Percentiles rank a stretch among this genome's conserved stretches.
Conservation (phyloP, 1,140 invertebrate species). For the Cepaea nemoralis region DNA sequence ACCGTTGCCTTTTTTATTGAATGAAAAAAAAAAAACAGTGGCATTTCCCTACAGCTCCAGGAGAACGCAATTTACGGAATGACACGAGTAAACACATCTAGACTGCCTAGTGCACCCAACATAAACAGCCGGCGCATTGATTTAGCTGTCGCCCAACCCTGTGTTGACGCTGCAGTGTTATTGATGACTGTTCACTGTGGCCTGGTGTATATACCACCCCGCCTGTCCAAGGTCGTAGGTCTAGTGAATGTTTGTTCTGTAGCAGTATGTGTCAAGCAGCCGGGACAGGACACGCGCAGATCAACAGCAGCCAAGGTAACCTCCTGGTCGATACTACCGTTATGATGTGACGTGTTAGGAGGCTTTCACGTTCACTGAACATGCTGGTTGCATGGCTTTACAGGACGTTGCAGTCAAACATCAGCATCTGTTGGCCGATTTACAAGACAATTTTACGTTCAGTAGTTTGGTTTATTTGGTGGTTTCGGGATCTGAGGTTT, state of each 20-base stretch:
- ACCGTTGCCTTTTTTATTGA: too few relatives aligned
- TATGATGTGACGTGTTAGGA: too few relatives aligned
- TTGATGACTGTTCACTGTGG: not conserved
- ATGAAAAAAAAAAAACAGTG: too few relatives aligned
- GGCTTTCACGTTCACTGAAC: too few relatives aligned
- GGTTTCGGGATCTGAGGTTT: too few relatives aligned
- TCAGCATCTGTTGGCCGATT: too few relatives aligned
- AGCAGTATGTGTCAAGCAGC: not conserved
- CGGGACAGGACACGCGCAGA: too few relatives aligned
- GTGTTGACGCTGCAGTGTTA: not conserved
- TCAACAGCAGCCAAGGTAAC: not conserved
- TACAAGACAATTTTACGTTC: too few relatives aligned
- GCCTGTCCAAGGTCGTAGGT: not conserved
- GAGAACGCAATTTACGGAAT: not conserved
- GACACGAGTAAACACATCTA: slow-evolving; percentile 2
- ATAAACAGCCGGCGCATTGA: slow-evolving; percentile 8
- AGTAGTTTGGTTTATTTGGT: too few relatives aligned
- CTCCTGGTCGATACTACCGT: too few relatives aligned
- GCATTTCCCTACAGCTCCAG: not conserved
- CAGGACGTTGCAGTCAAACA: too few relatives aligned
- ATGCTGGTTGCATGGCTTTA: too few relatives aligned
- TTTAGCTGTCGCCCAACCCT: slow-evolving; percentile 5
- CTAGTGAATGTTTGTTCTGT: not conserved
- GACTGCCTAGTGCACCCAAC: not conserved
- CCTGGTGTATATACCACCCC: not conserved